phyloP scores from a whole-genome alignment of 1,140 invertebrate genomes.

The Hormaphis cornu region DNA sequence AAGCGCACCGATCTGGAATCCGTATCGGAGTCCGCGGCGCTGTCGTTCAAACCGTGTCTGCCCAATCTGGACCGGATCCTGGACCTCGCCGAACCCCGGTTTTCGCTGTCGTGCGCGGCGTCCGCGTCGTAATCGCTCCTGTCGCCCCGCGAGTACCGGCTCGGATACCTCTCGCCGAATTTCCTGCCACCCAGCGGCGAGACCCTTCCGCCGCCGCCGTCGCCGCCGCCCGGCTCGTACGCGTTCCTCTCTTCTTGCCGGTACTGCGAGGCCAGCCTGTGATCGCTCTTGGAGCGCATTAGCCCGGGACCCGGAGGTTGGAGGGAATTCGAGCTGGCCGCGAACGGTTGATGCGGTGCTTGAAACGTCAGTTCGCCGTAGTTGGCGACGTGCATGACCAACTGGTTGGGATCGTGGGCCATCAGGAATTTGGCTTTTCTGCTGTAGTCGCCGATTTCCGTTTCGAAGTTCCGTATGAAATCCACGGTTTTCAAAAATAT shows the following conservation, averaged over 20 bases:
- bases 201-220: constrained; percentile 46
- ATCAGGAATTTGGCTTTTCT: constrained; percentile 74
- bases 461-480: constrained; percentile 86
- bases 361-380: constrained; percentile 80
- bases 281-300: constrained; percentile 88
- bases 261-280: constrained; percentile 79
- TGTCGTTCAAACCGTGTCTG: constrained; percentile 50
- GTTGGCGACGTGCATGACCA: constrained; percentile 66
- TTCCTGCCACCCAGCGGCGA: constrained; percentile 58
- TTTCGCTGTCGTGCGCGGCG: constrained; percentile 49
- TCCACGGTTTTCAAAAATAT: constrained; percentile 88
- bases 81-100: constrained; percentile 47
- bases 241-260: constrained; percentile 61
- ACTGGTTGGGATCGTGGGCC: constrained; percentile 78
- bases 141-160: constrained; percentile 25
- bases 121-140: constrained; percentile 49
- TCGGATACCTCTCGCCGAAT: constrained; percentile 54
- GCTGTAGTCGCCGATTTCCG: constrained; percentile 79
- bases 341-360: constrained; percentile 46
- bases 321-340: constrained; percentile 41
- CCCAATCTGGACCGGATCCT: constrained; percentile 64
- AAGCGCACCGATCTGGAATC: constrained; percentile 55
- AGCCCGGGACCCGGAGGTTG: constrained; percentile 60
- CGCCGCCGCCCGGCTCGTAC: constrained; percentile 39
- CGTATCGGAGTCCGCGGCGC: constrained; percentile 55